Evolutionary conservation across 1,140 invertebrate genomes (phyloP).

Genomic region (Formica exsecta): DNA sequence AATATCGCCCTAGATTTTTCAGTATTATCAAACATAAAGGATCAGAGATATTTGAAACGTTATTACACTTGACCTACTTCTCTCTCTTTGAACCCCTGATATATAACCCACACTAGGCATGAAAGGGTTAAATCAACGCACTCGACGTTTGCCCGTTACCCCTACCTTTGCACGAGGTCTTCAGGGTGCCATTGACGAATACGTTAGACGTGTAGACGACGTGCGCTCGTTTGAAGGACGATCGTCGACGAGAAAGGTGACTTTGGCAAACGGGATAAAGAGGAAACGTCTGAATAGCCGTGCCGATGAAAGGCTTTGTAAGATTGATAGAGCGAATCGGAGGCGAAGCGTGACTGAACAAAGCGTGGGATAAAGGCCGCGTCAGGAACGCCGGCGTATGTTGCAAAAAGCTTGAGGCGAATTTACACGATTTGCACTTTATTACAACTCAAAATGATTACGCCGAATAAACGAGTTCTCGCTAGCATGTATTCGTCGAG

Average conservation of each 20-base stretch:
- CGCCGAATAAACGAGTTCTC: neutral
- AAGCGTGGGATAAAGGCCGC: conserved; percentile 60
- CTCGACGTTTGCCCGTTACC: neutral
- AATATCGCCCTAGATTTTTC: neutral
- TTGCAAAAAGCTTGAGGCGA: conserved; percentile 59
- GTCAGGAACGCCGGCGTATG: conserved; percentile 28
- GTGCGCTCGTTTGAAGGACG: conserved; percentile 45
- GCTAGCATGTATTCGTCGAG: neutral
- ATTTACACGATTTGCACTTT: conserved; percentile 38
- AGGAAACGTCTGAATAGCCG: conserved; percentile 55
- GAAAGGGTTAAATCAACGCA: conserved; percentile 44
- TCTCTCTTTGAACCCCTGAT: conserved; percentile 12
- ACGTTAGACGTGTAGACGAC: conserved; percentile 42
- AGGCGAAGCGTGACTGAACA: conserved; percentile 54
- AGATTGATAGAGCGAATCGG: conserved; percentile 69
- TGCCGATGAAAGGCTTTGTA: conserved; percentile 68
- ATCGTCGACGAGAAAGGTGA: conserved; percentile 47
- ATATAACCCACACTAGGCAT: conserved; percentile 12
- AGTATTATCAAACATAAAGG: neutral
- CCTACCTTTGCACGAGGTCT: conserved; percentile 1
- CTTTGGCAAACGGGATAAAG: conserved; percentile 45
- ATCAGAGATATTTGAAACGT: neutral
- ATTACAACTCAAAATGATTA: conserved; percentile 48
- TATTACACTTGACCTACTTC: conserved; percentile 28
- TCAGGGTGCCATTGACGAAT: conserved; percentile 40